Evolutionary conservation across 2,113 vertebrate species (phyloP).

Genomic region (Ifrita kowaldi): DNA sequence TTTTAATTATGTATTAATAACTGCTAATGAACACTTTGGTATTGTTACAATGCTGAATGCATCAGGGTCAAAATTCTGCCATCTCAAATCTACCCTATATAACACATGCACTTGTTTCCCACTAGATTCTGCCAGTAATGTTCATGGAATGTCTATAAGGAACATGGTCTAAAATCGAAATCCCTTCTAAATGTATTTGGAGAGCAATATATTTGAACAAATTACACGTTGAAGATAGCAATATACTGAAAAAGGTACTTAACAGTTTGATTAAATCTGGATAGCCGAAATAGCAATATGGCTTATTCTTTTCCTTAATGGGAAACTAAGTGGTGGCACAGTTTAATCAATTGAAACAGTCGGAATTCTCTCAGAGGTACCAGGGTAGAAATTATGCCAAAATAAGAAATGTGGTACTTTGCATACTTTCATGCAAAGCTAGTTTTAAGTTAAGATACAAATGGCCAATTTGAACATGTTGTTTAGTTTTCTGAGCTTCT

Average conservation of each 20-base stretch:
- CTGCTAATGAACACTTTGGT: background rate
- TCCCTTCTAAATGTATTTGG: conserved; percentile 1
- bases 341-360: background rate
- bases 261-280: conserved; percentile 22
- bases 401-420: background rate
- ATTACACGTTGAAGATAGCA: background rate
- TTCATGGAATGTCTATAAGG: background rate
- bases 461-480: background rate
- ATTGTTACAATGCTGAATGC: background rate
- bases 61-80: background rate
- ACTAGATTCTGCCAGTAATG: background rate
- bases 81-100: background rate
- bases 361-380: background rate
- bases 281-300: background rate
- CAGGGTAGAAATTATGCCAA: background rate
- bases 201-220: conserved; percentile 21
- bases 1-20: background rate
- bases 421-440: background rate
- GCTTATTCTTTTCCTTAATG: background rate
- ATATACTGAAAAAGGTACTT: conserved; percentile 38
- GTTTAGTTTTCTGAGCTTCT: background rate
- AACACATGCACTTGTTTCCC: background rate
- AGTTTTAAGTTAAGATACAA: background rate
- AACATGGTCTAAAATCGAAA: background rate
- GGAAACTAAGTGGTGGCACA: background rate